phyloP scores from a whole-genome alignment of 2,888 invertebrate species.

The Sarcophaga subvicina region DNA sequence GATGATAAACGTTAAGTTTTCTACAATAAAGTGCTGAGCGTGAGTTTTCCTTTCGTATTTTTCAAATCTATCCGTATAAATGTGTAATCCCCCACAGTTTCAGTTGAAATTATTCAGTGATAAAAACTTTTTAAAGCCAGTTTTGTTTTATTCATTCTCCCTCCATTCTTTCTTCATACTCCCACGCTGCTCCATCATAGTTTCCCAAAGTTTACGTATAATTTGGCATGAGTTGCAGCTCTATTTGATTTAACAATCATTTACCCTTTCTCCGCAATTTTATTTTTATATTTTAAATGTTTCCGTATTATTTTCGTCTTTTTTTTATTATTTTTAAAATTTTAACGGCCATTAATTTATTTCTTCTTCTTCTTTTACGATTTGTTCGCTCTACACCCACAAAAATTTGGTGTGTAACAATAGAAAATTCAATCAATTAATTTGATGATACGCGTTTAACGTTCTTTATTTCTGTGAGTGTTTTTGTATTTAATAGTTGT shows the following conservation, averaged over 20 bases:
- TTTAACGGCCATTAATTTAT: constrained; percentile 30
- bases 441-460: background rate
- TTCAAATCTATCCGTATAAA: too few species aligned
- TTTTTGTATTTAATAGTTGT: constrained; percentile 6
- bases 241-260: constrained; percentile 36
- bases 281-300: background rate
- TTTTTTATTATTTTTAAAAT: constrained; percentile 21
- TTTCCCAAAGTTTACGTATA: background rate
- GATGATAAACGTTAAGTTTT: too few species aligned
- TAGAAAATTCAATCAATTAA: too few species aligned
- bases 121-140: constrained; percentile 13
- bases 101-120: background rate
- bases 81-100: background rate
- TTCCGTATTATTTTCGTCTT: background rate
- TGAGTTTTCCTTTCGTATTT: too few species aligned
- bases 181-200: background rate
- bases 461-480: background rate
- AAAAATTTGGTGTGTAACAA: background rate
- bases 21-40: too few species aligned
- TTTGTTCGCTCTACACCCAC: background rate
- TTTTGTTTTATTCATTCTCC: background rate
- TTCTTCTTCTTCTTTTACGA: constrained; percentile 6
- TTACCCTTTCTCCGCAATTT: constrained; percentile 10
- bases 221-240: constrained; percentile 36
- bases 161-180: background rate